These are phyloP conservation scores for Halcyon smyrnensis DNA, from an alignment of 2,797 vertebrate genomes.

Conservation along the genomic window DNA sequence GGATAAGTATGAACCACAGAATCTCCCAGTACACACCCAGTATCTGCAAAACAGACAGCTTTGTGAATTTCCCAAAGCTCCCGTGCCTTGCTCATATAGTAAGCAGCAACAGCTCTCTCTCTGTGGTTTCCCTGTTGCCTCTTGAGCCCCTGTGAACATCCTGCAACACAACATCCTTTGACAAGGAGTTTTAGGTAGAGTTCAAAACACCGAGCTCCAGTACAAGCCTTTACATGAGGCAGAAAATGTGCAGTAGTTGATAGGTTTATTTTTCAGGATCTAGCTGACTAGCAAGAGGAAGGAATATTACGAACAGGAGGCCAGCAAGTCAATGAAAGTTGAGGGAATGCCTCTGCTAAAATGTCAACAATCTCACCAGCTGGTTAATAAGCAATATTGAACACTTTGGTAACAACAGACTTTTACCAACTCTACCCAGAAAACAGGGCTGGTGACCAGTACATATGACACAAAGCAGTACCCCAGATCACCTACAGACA, in stretches of 20 bases:
- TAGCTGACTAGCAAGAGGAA: neutral
- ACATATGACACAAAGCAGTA: neutral
- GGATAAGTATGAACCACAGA: rapidly evolving
- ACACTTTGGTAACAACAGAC: neutral
- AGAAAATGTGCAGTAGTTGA: neutral
- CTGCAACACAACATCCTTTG: neutral
- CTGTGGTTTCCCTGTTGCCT: neutral
- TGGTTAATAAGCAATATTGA: neutral
- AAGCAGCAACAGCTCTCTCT: neutral
- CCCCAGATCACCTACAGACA: neutral
- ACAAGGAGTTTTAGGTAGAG: neutral
- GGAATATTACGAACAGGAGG: neutral
- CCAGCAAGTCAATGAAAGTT: neutral
- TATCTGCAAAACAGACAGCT: neutral
- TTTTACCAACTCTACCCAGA: neutral
- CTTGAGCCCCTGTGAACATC: neutral
- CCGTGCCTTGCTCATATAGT: neutral
- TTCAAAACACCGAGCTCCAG: neutral
- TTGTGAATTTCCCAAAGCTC: neutral
- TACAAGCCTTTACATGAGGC: neutral
- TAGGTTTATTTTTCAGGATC: neutral
- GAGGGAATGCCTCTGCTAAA: neutral
- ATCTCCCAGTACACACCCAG: too few species aligned
- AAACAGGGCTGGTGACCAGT: neutral
- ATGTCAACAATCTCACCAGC: neutral